Evolutionary conservation across 2,797 vertebrate genomes (phyloP), one percentile per base, ranked within the genome.

Genomic region (Hafferia zeledoni): DNA sequence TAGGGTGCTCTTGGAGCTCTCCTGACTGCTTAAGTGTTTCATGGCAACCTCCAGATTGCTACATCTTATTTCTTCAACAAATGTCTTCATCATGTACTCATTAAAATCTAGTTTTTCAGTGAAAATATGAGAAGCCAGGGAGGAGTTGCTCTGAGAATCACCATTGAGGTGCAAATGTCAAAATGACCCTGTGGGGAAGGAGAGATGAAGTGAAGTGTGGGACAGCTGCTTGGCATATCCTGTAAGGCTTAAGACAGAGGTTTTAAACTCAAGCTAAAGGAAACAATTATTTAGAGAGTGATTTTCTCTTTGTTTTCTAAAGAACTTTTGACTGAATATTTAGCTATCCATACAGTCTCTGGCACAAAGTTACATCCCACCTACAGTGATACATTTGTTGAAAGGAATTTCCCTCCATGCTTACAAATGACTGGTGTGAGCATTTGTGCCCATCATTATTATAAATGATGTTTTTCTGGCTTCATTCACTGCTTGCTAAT

Each of bases 381-480:
- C 61, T 88, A 72, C 50, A 72, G 65, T 3, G 50, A 80, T 78
- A 33, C 17, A 69, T 92, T 87, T 86, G 53, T 80, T 75, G 43
- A 78, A 89, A 85, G 71, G 87, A 92, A 91, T 94, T 95, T 95
- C 56, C 71, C 53, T 90, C 46, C 60, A 8, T 2, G 10, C 78
- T 64, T 37, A 35, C 61, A 91, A 71, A 81, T 65, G n/a, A 57
- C 50, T 95, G 57, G 35, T 87, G 69, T 89, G 72, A 90, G 89
- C 78, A 92, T 91, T 82, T 71, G 82, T 30, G 27, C 47, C 72
- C 61, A 22, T 81, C 82, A 23, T 69, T 92, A 72, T 92, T 92
- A 59, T 6, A 87, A 72, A 47, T 89, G 79, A 52, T 92, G 87
- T 81, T 93, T 94, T 92, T 81, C 87, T 93, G 94, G 84, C 89